phyloP scores from a whole-genome alignment of 2,888 invertebrate genomes.

The Neoaliturus tenellus region DNA sequence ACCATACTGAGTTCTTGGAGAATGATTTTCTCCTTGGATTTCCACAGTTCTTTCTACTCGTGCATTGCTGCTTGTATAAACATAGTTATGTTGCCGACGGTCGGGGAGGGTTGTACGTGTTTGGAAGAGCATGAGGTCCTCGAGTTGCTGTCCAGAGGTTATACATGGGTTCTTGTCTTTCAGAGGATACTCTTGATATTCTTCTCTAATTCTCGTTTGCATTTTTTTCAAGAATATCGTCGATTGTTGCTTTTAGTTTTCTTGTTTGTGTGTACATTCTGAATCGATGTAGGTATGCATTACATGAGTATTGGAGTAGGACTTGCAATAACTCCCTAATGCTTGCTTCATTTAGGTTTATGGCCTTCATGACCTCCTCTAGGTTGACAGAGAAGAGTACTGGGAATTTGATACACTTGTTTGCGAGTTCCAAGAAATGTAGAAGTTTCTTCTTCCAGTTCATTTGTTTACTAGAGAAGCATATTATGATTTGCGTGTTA shows the following conservation, averaged over 20 bases:
- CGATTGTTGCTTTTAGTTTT: constrained; percentile 12
- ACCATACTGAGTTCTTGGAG: not conserved
- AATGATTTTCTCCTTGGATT: constrained; percentile 7
- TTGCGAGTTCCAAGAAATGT: constrained; percentile 13
- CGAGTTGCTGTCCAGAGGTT: too few relatives aligned
- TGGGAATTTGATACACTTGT: constrained; percentile 33
- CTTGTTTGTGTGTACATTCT: not conserved
- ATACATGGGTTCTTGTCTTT: too few relatives aligned
- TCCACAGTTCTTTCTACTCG: constrained; percentile 29
- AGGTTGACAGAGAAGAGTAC: constrained; percentile 1
- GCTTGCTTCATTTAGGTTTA: constrained; percentile 21
- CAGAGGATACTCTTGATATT: too few relatives aligned
- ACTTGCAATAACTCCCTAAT: constrained; percentile 21
- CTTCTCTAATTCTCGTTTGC: too few relatives aligned
- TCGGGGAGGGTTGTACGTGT: not conserved
- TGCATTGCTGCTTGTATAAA: constrained; percentile 1
- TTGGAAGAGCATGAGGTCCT: not conserved
- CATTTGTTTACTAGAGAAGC: constrained; percentile 7
- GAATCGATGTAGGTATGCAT: constrained; percentile 18
- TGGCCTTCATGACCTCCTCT: not conserved
- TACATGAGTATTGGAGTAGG: constrained; percentile 19
- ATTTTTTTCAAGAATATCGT: constrained; percentile 33
- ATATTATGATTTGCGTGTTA: constrained; percentile 2
- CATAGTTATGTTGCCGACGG: not conserved
- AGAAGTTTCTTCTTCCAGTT: not conserved